Percentiles rank a stretch among this genome's conserved stretches.
phyloP scores from a whole-genome alignment of 2,888 invertebrate species.

The Philereme transversata region DNA sequence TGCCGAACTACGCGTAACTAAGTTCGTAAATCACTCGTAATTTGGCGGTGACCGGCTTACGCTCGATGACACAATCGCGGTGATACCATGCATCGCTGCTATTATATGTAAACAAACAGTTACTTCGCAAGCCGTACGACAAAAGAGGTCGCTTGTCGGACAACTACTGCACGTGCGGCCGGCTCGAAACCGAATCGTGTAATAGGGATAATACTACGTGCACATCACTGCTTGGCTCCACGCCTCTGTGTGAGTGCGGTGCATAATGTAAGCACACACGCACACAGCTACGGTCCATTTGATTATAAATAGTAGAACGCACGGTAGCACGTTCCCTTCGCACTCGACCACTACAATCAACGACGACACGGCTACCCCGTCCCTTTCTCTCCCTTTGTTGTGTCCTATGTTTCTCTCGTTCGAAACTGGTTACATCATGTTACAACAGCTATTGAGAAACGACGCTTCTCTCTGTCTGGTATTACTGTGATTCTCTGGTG shows the following conservation, averaged over 20 bases:
- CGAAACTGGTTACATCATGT: conserved; percentile 75
- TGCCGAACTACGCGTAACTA: conserved; percentile 63
- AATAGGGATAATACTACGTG: conserved; percentile 82
- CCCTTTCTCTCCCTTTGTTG: conserved; percentile 52
- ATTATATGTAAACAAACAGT: conserved; percentile 78
- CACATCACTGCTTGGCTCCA: conserved; percentile 80
- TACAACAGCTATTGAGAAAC: conserved; percentile 56
- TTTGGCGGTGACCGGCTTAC: conserved; percentile 68
- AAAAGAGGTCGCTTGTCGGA: conserved; percentile 71
- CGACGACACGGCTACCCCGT: conserved; percentile 61
- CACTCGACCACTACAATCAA: conserved; percentile 77
- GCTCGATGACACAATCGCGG: conserved; percentile 79
- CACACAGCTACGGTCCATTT: conserved; percentile 71
- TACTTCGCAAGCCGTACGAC: conserved; percentile 69
- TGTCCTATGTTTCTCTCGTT: conserved; percentile 55
- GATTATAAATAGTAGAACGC: conserved; percentile 83
- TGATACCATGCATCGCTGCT: conserved; percentile 75
- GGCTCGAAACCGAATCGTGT: conserved; percentile 77
- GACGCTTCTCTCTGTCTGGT: conserved; percentile 62
- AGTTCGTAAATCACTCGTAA: conserved; percentile 74
- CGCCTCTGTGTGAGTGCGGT: conserved; percentile 68
- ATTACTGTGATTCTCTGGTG: conserved; percentile 45
- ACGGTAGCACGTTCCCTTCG: conserved; percentile 83
- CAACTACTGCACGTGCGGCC: conserved; percentile 78
- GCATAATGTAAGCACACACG: conserved; percentile 76